phyloP scores from a whole-genome alignment of 2,797 vertebrate genomes.

The Coregonus suidteri region DNA sequence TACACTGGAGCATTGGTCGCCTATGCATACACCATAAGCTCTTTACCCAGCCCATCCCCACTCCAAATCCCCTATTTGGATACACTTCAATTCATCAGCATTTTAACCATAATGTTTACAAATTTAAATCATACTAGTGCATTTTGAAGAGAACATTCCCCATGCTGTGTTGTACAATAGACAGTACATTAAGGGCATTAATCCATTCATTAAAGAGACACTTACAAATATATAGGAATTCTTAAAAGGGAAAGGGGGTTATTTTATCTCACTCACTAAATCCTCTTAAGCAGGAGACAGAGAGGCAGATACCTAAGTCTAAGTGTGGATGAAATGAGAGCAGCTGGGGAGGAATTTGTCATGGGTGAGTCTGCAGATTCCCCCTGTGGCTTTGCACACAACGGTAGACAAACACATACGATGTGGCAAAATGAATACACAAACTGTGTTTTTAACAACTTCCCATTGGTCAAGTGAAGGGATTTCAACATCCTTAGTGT shows the following conservation, averaged over 20 bases:
- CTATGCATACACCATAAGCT: background rate
- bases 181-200: background rate
- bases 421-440: background rate
- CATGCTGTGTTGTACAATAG: background rate
- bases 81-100: background rate
- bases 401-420: slow-evolving; percentile 16
- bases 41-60: background rate
- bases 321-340: slow-evolving; percentile 21
- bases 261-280: slow-evolving; percentile 8
- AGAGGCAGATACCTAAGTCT: background rate
- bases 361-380: slow-evolving; percentile 24
- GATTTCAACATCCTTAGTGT: background rate
- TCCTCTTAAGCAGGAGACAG: slow-evolving; percentile 6
- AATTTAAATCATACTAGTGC: no score
- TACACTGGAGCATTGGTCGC: background rate
- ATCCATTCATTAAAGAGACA: background rate
- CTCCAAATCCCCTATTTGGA: background rate
- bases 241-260: background rate
- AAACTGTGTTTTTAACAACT: background rate
- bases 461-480: background rate
- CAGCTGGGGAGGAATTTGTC: slow-evolving; percentile 29
- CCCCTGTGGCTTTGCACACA: slow-evolving; percentile 9
- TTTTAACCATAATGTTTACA: background rate
- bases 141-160: no score
- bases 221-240: background rate